Conservation (phyloP, 2,888 invertebrate species). For the Druceiella hillmani region DNA sequence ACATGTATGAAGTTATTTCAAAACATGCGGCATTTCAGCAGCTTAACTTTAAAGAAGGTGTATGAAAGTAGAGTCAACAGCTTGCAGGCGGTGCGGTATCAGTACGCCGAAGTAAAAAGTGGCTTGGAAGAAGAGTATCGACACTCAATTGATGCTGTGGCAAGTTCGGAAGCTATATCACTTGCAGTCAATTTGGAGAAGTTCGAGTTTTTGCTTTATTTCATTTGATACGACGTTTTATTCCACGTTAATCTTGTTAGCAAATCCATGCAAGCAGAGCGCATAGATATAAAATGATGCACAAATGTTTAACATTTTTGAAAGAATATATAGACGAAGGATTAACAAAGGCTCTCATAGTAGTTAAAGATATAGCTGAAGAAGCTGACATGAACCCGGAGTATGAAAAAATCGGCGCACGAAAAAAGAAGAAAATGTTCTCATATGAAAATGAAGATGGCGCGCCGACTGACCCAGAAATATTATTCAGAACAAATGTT, state of each 20-base stretch:
- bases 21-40: constrained; percentile 13
- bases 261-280: constrained; percentile 3
- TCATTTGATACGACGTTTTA: constrained; percentile 7
- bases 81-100: constrained; percentile 17
- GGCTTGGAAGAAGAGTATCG: too few species aligned
- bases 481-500: constrained; percentile 1
- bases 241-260: constrained; percentile 5
- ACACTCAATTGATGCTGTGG: background rate
- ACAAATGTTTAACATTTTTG: constrained; percentile 5
- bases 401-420: background rate
- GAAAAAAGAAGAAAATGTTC: background rate
- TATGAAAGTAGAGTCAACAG: constrained; percentile 15
- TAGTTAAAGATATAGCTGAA: constrained; percentile 6
- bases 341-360: background rate
- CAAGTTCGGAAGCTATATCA: constrained; percentile 1
- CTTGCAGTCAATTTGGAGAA: constrained; percentile 2
- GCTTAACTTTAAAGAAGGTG: constrained; percentile 16
- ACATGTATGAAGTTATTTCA: constrained; percentile 13
- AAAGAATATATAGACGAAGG: constrained; percentile 1
- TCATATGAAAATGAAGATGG: constrained; percentile 2
- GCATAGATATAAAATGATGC: background rate
- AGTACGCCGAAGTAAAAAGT: constrained; percentile 2
- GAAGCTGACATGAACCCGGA: constrained; percentile 1
- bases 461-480: background rate
- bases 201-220: constrained; percentile 1